Percentiles rank a stretch among this genome's conserved stretches.
Conservation (phyloP, 2,888 invertebrate genomes). For the Thalpophila matura region DNA sequence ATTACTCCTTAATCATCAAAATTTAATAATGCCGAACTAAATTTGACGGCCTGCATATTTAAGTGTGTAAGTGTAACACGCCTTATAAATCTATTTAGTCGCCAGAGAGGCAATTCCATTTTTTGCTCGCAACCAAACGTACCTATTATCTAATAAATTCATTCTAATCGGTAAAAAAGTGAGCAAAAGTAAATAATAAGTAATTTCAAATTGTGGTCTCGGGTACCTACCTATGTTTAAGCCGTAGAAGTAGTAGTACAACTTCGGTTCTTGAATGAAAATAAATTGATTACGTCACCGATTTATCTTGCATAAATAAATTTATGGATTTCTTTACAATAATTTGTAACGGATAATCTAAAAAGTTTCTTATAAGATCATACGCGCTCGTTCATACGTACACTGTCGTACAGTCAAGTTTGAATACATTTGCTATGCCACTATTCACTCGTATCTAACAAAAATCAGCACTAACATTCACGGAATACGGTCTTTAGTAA, state of each 20-base stretch:
- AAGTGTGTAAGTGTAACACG: too few species aligned
- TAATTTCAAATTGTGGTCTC: neutral
- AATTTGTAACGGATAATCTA: slow-evolving; percentile 39
- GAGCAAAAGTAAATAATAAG: neutral
- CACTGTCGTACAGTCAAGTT: slow-evolving; percentile 32
- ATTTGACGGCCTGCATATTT: too few species aligned
- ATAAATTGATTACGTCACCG: neutral
- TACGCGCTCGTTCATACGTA: slow-evolving; percentile 44
- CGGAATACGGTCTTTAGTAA: slow-evolving; percentile 15
- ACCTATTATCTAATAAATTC: too few species aligned
- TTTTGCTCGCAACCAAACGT: too few species aligned
- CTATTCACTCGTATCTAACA: neutral
- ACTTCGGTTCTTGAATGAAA: slow-evolving; percentile 13
- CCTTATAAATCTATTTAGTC: too few species aligned
- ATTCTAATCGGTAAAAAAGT: too few species aligned
- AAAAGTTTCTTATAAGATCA: slow-evolving; percentile 41
- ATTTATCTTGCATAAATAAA: neutral
- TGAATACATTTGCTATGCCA: slow-evolving; percentile 44
- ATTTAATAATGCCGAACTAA: too few species aligned
- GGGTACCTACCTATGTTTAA: neutral
- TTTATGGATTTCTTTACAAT: slow-evolving; percentile 4
- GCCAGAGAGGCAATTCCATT: too few species aligned
- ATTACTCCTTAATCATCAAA: too few species aligned
- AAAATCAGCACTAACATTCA: slow-evolving; percentile 22
- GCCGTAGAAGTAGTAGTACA: neutral